Base-by-base conservation (phyloP, 37 sponge, comb jelly and placozoan genomes). In the Tethya wilhelma region DNA sequence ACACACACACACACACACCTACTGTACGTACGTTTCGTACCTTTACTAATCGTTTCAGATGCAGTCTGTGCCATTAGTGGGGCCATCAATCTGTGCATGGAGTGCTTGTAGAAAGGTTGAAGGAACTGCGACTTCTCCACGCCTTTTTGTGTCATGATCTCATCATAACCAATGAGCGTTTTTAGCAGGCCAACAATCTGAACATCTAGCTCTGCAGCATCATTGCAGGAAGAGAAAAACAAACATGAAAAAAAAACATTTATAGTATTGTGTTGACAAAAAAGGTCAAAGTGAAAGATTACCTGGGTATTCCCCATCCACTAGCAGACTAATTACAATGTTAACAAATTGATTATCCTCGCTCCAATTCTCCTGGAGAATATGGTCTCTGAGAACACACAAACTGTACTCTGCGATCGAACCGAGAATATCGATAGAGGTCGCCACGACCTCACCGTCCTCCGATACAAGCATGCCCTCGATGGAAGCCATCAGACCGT, bases 1-100 rank as follows among this genome's bases (percentile, higher is more conserved):
- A n/a, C n/a, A n/a, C n/a, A n/a, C n/a, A n/a, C n/a, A n/a, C n/a
- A n/a, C n/a, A n/a, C n/a, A n/a, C n/a, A n/a, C n/a, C n/a, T n/a
- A n/a, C n/a, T n/a, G n/a, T n/a, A n/a, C n/a, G n/a, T n/a, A n/a
- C n/a, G 9, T 49, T 30, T 29, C 36, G 26, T 70, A 96, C 96
- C 96, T 87, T 74, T 90, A 55, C 86, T 93, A 70, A 91, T 69
- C 0, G 31, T 75, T 12, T 91, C 79, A 0, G 67, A 83, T 2
- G 89, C 79, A 0, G 97, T 96, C 77, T 87, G 87, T 28, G 94
- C 94, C 89, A 96, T 85, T 34, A 96, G 94, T 2, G 97, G 97
- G 39, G 97, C 97, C 64, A 94, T 93, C 72, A 99, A 70, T 2
- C 84, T 84, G 79, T 96, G 99, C 99, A 99, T 99, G 56, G 89